Evolutionary conservation across 2,113 vertebrate genomes (phyloP), one percentile per base, ranked within the genome.

Genomic region (Gopherus flavomarginatus): DNA sequence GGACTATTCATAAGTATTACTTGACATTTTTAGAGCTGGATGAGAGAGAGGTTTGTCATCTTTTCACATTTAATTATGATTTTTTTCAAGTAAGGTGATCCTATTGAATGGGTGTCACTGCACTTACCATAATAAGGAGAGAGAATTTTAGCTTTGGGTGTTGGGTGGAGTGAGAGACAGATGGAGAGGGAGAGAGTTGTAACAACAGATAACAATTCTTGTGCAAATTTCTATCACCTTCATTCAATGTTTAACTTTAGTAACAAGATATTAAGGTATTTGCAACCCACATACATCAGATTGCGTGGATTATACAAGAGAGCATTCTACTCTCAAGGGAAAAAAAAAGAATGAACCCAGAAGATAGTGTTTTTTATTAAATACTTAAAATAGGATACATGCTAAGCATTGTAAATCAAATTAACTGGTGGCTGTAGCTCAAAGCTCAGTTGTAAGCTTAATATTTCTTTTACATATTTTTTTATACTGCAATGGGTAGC

Each of bases 1-100:
- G 22, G 42, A 50, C 81, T 85, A 89, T 85, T 95, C 65, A 91
- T 94, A 92, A 96, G 96, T 90, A 95, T 77, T 89, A 86, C 90
- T 88, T 97, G 94, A 94, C 89, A 92, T 93, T 95, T 96, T 95
- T 87, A 92, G 90, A 92, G 92, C 93, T 81, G 56, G 42, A 0
- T 91, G 56, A 81, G 69, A 92, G 83, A 87, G 88, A 29, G 22
- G 83, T 89, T 95, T 85, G 88, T 4, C 6, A 19, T 57, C 47
- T 77, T 87, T 38, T 78, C 52, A 53, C 89, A 69, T 91, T 95
- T 96, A 96, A 91, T 96, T n/a, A 92, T n/a, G 44, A 57, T 52
- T 95, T 94, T 94, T 93, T 95, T 89, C 83, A 90, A 85, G 81
- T 1, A 95, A 26, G 57, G 62, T 83, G 79, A 87, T 95, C 78